Conservation (phyloP, 2,113 vertebrate species). For the Myrmecobius fasciatus region DNA sequence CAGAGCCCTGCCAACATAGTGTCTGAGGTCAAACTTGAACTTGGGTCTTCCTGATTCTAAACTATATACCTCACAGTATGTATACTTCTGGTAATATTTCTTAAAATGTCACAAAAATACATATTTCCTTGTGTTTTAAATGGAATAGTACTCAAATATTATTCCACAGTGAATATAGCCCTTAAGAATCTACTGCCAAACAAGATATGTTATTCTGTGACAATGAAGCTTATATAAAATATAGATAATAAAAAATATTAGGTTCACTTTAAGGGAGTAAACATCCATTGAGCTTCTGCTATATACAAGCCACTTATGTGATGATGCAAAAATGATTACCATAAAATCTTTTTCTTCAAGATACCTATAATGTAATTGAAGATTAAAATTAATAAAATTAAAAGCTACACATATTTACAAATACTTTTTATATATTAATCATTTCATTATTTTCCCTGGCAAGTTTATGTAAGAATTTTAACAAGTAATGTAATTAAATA, state of each 20-base stretch:
- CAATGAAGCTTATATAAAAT: neutral
- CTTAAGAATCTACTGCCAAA: neutral
- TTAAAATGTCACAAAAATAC: neutral
- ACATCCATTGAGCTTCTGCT: neutral
- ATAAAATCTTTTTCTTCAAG: neutral
- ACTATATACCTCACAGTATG: neutral
- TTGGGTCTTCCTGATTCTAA: neutral
- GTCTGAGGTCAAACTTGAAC: neutral
- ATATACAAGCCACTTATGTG: neutral
- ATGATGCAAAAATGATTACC: neutral
- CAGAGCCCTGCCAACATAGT: neutral
- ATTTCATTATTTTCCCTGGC: neutral
- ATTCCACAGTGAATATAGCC: neutral
- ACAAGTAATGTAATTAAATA: neutral
- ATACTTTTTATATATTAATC: neutral
- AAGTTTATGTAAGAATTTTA: neutral
- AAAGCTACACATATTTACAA: neutral
- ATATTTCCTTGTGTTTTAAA: neutral
- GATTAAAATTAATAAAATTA: neutral
- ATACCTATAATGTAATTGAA: neutral
- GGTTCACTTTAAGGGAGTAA: neutral
- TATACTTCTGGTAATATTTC: neutral
- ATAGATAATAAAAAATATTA: neutral
- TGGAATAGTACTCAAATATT: neutral
- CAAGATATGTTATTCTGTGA: neutral